phyloP scores from a whole-genome alignment of 2,113 vertebrate genomes.

The Willisornis vidua region DNA sequence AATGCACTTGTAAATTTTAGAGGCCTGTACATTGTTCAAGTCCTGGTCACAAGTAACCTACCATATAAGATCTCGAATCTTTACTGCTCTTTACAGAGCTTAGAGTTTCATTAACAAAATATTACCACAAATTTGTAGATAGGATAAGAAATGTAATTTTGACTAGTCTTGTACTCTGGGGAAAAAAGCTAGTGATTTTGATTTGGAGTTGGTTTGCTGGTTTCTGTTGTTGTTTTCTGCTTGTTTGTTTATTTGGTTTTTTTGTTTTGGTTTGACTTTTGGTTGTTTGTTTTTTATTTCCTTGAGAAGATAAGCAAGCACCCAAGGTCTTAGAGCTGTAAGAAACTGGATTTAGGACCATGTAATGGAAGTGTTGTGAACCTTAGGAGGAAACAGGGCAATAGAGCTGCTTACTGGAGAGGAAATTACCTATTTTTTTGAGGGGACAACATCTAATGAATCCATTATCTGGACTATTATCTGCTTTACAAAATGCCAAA shows the following conservation, averaged over 20 bases:
- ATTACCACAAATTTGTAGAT: background rate
- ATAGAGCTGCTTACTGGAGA: background rate
- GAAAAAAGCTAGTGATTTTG: background rate
- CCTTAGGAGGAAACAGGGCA: background rate
- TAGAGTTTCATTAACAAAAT: background rate
- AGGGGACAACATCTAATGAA: background rate
- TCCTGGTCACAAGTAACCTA: background rate
- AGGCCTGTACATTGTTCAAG: background rate
- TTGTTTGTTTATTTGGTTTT: background rate
- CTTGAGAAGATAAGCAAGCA: background rate
- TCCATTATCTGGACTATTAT: conserved; percentile 1
- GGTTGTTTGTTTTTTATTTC: background rate
- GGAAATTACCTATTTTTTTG: background rate
- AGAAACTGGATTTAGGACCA: background rate
- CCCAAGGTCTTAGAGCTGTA: background rate
- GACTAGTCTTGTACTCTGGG: background rate
- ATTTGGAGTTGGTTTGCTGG: rapidly evolving
- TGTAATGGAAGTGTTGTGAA: background rate
- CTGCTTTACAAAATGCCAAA: background rate
- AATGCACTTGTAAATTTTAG: background rate
- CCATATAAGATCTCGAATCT: background rate
- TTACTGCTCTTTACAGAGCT: background rate
- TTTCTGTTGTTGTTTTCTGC: background rate
- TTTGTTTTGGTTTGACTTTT: no score
- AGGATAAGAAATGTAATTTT: background rate